These are phyloP conservation scores for Drosophila parvula DNA, from an alignment of 1,140 invertebrate species.

Conservation along the genomic window DNA sequence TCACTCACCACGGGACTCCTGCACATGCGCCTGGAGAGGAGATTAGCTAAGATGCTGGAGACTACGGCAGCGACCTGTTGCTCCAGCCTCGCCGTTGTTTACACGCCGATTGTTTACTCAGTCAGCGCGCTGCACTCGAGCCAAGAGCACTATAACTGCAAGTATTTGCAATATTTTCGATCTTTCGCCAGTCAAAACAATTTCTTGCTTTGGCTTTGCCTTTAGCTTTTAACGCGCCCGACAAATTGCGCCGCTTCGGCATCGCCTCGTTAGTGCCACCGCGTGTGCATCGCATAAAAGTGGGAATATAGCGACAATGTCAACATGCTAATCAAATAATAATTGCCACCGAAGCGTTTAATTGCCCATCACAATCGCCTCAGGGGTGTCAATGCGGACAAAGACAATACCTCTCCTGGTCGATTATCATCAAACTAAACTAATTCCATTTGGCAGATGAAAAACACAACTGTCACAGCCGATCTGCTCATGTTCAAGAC, in stretches of 20 bases:
- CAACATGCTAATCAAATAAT: conserved; percentile 47
- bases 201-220: conserved; percentile 5
- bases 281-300: conserved; percentile 47
- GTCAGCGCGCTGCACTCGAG: conserved; percentile 56
- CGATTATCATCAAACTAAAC: conserved; percentile 15
- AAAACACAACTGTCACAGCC: conserved; percentile 11
- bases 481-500: not conserved
- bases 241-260: conserved; percentile 10
- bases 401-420: conserved; percentile 12
- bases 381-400: conserved; percentile 48
- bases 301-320: conserved; percentile 33
- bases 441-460: conserved; percentile 22
- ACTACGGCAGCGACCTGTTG: conserved; percentile 53
- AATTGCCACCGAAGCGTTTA: conserved; percentile 35
- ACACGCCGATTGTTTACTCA: conserved; percentile 54
- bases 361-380: conserved; percentile 32
- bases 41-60: conserved; percentile 50
- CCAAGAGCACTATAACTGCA: conserved; percentile 41
- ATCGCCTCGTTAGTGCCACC: conserved; percentile 28
- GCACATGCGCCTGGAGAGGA: conserved; percentile 57
- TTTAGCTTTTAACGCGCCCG: not conserved
- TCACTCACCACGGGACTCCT: not conserved
- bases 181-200: conserved; percentile 23
- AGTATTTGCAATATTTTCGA: conserved; percentile 4
- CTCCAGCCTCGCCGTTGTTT: conserved; percentile 36